A percentile compares a stretch with the other conserved stretches of the same genome.
Evolutionary conservation across 2,888 invertebrate genomes (phyloP).

Genomic region (Artemia sp.): DNA sequence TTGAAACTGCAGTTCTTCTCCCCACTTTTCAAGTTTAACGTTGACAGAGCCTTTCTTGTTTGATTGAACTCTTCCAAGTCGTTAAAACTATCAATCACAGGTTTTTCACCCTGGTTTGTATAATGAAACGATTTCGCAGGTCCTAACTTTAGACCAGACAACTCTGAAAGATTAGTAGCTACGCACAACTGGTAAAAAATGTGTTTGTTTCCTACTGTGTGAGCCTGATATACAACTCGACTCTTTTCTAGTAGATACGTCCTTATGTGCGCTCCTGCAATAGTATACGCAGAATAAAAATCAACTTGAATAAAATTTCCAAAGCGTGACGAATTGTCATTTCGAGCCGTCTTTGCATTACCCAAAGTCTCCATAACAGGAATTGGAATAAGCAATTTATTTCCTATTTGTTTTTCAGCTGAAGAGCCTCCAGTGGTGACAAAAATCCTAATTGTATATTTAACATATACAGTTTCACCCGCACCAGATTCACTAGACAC

Average conservation of each 20-base stretch:
- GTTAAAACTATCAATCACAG: constrained; percentile 64
- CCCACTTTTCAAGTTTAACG: constrained; percentile 56
- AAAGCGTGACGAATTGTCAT: constrained; percentile 95
- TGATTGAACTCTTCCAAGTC: constrained; percentile 65
- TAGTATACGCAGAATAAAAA: constrained; percentile 62
- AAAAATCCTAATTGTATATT: no score
- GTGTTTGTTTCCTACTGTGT: constrained; percentile 89
- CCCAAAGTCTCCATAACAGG: constrained; percentile 58
- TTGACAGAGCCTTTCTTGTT: constrained; percentile 53
- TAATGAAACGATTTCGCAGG: constrained; percentile 49
- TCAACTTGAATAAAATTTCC: constrained; percentile 81
- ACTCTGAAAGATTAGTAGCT: constrained; percentile 43
- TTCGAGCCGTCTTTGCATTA: constrained; percentile 93
- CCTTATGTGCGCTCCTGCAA: constrained; percentile 82
- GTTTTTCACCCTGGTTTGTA: constrained; percentile 63
- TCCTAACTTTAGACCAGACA: constrained; percentile 49
- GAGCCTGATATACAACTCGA: constrained; percentile 82
- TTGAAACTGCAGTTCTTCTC: constrained; percentile 65
- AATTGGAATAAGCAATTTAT: background rate
- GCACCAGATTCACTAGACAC: no score
- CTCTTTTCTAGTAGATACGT: constrained; percentile 95
- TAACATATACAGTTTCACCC: no score
- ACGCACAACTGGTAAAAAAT: constrained; percentile 94
- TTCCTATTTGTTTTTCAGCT: no score
- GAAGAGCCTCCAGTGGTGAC: no score